Percentiles rank a stretch among this genome's conserved stretches.
Conservation (phyloP, 2,797 vertebrate species). For the Anguilla megastoma region DNA sequence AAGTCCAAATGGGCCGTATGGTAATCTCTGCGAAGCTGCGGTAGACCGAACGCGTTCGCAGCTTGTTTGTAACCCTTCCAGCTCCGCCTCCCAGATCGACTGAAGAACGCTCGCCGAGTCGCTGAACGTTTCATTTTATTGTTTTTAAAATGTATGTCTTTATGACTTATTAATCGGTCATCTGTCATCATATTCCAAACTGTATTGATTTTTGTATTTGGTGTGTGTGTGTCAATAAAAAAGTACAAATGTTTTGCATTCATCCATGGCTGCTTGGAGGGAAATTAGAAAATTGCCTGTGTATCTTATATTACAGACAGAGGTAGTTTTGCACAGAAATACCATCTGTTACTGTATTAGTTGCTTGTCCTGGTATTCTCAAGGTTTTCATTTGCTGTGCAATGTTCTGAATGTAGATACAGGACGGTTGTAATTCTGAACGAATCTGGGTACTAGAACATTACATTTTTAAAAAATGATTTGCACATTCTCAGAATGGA, state of each 20-base stretch:
- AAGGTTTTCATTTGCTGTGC: not conserved
- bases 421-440: not conserved
- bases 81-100: not conserved
- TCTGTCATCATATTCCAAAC: not conserved
- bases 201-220: not conserved
- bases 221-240: no score
- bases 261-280: not conserved
- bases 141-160: not conserved
- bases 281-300: not conserved
- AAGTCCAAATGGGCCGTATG: conserved; percentile 1
- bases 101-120: not conserved
- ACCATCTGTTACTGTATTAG: not conserved
- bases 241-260: not conserved
- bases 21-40: not conserved
- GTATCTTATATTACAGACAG: not conserved
- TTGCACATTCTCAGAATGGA: conserved; percentile 67
- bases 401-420: not conserved
- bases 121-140: not conserved
- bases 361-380: not conserved
- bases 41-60: not conserved
- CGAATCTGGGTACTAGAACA: conserved; percentile 49
- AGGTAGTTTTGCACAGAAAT: not conserved
- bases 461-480: conserved; percentile 54
- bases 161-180: not conserved
- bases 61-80: conserved; percentile 5